These are phyloP conservation scores for Alethe castanea DNA, from an alignment of 2,113 vertebrate genomes.

Conservation along the genomic window DNA sequence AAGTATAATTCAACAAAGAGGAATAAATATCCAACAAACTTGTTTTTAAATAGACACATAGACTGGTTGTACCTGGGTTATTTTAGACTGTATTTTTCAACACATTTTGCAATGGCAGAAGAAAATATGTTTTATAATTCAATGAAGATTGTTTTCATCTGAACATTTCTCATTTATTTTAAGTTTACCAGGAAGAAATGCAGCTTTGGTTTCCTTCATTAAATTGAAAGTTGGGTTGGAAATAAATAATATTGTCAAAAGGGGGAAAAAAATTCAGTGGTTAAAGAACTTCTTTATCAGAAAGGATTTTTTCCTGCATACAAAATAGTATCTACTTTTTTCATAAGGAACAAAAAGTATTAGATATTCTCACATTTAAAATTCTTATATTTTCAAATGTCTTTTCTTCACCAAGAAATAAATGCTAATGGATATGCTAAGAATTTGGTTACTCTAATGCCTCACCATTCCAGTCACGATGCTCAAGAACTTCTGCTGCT, in stretches of 20 bases:
- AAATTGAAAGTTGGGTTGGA: neutral
- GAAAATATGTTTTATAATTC: neutral
- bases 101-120: neutral
- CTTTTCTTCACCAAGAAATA: neutral
- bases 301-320: neutral
- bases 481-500: neutral
- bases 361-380: neutral
- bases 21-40: constrained; percentile 25
- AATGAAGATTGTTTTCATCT: neutral
- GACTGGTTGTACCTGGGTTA: neutral
- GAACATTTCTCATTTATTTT: constrained; percentile 21
- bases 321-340: neutral
- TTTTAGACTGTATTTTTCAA: constrained; percentile 10
- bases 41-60: constrained; percentile 1
- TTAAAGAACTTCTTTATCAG: neutral
- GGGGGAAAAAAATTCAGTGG: neutral
- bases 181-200: constrained; percentile 14
- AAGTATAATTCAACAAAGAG: constrained; percentile 7
- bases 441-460: neutral
- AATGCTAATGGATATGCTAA: neutral
- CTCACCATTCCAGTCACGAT: neutral
- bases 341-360: neutral
- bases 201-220: constrained; percentile 1
- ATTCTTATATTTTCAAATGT: neutral
- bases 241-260: constrained; percentile 6